Evolutionary conservation across 2,797 vertebrate species (phyloP).

Genomic region (Sphaeramia orbicularis): DNA sequence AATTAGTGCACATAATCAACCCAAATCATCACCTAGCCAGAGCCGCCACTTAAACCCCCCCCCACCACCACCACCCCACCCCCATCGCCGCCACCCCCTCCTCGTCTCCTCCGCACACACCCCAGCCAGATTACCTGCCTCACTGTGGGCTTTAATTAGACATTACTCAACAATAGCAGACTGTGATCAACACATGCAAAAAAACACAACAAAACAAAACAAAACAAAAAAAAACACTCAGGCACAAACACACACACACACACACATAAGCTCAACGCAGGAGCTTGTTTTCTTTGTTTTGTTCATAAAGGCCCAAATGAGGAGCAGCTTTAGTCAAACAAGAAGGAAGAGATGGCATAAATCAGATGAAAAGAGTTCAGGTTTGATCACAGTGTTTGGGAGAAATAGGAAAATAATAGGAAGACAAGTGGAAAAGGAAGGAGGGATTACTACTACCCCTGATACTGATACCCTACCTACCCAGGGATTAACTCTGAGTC

Average conservation of each 20-base stretch:
- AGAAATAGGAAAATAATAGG: no score
- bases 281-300: conserved; percentile 38
- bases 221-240: conserved; percentile 6
- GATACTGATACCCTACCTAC: no score
- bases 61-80: no score
- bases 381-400: neutral
- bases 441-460: no score
- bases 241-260: conserved; percentile 15
- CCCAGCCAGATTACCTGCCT: conserved; percentile 72
- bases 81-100: no score
- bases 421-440: no score
- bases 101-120: conserved; percentile 25
- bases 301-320: neutral
- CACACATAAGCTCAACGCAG: conserved; percentile 20
- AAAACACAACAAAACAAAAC: conserved; percentile 20
- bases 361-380: neutral
- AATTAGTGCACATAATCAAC: conserved; percentile 84
- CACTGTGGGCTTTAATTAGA: conserved; percentile 77
- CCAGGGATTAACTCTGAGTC: no score
- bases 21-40: conserved; percentile 79
- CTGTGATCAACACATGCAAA: conserved; percentile 55
- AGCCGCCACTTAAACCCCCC: conserved; percentile 56
- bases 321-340: conserved; percentile 7
- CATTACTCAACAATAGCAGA: conserved; percentile 73
- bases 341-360: neutral